Percentiles rank a stretch among this genome's conserved stretches.
phyloP scores from a whole-genome alignment of 2,797 vertebrate genomes.

The Galago senegalensis region DNA sequence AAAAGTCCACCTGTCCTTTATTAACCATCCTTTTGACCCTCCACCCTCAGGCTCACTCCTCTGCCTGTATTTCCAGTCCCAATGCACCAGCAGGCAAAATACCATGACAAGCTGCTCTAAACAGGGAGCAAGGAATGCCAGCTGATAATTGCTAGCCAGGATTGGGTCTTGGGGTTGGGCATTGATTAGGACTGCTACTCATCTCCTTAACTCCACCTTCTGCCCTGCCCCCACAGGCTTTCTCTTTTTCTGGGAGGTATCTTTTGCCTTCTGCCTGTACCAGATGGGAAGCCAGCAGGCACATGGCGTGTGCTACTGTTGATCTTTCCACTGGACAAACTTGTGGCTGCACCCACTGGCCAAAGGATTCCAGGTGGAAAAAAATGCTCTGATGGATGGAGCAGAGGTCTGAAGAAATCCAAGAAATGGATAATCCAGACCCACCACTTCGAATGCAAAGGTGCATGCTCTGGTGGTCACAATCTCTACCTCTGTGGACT shows the following conservation, averaged over 20 bases:
- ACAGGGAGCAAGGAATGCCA: conserved; percentile 32
- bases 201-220: not conserved
- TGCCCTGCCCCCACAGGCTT: not conserved
- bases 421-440: conserved; percentile 74
- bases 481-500: not conserved
- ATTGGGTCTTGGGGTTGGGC: not conserved
- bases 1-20: conserved; percentile 42
- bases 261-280: conserved; percentile 43
- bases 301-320: conserved; percentile 40
- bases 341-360: conserved; percentile 33
- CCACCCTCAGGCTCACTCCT: conserved; percentile 5
- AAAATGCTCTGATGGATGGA: conserved; percentile 56
- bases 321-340: conserved; percentile 29
- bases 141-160: conserved; percentile 41
- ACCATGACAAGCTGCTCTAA: conserved; percentile 52
- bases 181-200: not conserved
- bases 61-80: conserved; percentile 16
- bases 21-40: not conserved
- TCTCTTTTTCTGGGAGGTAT: conserved; percentile 65
- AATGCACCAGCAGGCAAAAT: conserved; percentile 67
- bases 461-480: not conserved
- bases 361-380: conserved; percentile 67
- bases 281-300: conserved; percentile 56
- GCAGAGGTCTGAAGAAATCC: conserved; percentile 69
- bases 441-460: conserved; percentile 58